phyloP scores from a whole-genome alignment of 2,113 vertebrate species.

The Danionella cerebrum region DNA sequence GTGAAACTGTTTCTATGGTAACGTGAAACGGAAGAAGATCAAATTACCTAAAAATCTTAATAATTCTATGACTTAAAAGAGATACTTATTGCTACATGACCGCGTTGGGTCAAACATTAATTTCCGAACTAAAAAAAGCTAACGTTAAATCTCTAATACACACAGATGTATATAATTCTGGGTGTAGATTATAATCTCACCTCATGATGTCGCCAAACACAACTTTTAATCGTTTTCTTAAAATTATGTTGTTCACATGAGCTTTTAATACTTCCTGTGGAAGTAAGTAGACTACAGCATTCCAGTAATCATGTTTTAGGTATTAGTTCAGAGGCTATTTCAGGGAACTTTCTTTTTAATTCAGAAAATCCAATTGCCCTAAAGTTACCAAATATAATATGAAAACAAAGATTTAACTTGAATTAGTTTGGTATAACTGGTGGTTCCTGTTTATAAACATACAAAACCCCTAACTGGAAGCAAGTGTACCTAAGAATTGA shows the following conservation, averaged over 20 bases:
- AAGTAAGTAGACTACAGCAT: background rate
- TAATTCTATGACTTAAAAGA: too few relatives aligned
- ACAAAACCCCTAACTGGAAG: too few relatives aligned
- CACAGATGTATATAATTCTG: too few relatives aligned
- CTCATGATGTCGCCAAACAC: slow-evolving; percentile 20
- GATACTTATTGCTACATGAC: too few relatives aligned
- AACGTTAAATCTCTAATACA: too few relatives aligned
- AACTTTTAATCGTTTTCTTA: background rate
- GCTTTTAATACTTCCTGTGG: background rate
- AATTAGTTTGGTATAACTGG: too few relatives aligned
- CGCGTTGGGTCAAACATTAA: too few relatives aligned
- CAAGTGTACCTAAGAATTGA: too few relatives aligned
- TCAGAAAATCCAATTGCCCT: background rate
- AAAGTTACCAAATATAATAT: background rate
- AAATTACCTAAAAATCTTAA: too few relatives aligned
- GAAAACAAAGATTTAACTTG: background rate
- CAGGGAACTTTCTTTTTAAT: background rate
- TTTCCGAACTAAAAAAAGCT: too few relatives aligned
- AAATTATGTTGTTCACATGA: background rate
- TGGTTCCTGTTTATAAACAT: too few relatives aligned
- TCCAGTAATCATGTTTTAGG: background rate
- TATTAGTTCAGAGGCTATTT: background rate
- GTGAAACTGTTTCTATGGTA: slow-evolving; percentile 25
- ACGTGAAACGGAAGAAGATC: slow-evolving; percentile 1
- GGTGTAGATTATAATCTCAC: background rate